Base-by-base conservation (phyloP, 2,888 invertebrate species). In the Apotomis capreana region DNA sequence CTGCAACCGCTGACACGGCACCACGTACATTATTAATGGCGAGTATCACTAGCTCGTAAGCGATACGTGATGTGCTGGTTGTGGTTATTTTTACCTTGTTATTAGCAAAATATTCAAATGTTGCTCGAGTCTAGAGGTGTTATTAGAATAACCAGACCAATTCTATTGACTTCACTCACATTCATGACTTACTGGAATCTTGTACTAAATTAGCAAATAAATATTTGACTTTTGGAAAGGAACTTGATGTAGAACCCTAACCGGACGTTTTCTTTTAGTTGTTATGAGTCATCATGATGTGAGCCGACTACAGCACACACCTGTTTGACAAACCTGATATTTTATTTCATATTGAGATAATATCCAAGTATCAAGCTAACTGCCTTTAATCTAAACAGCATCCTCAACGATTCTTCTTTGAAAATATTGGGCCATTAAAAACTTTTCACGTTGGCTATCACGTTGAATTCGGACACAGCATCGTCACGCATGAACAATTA, bases 11-110 rank as follows among this genome's bases (percentile, higher is more conserved):
- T 74, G 77, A 77, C 65, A 79, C 78, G 79, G 74, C 80, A 81
- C 83, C 80, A 80, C 77, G 80, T 79, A 76, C 80, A 76, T 81
- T 83, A 81, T 81, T 83, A 80, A 75, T 73, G 57, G 71, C 76
- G 74, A 74, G 76, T 80, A 77, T 76, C 79, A 78, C 77, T 78
- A 74, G 78, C 80, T 79, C 78, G 77, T 62, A 52, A 62, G 58
- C 68, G 57, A 62, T 72, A 63, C 68, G 72, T 72, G 68, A 15
- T 60, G 54, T 55, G 67, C 49, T 67, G 71, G 67, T 67, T 68
- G 71, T 61, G 51, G 57, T 57, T 71, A 71, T 71, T 71, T 71
- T 71, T 71, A 62, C 67, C 71, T 71, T 40, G 51, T 71, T 71
- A 71, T 71, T 44, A 68, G 67, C 62, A 61, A 67, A 71, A 62